Evolutionary conservation across 1,140 invertebrate species (phyloP), one percentile per base, ranked within the genome.

Genomic region (Polyergus mexicanus): DNA sequence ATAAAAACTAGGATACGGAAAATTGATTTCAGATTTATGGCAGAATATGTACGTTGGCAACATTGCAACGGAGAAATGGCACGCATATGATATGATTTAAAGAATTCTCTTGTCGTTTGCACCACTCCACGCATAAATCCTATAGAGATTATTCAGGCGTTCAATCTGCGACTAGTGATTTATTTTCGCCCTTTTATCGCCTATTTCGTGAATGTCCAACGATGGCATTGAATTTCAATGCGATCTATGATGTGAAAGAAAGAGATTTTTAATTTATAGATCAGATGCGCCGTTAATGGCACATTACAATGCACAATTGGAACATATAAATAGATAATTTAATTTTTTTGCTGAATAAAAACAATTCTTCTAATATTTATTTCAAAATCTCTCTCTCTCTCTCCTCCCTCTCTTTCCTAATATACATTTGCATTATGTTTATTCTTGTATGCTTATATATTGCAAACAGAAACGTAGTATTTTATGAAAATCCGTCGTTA

Each of bases 1-100:
- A n/a, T 0, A 32, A 51, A 71, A 74, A 81, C 58, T 38, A 22
- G 10, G 22, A 71, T 86, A 65, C 6, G 66, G 58, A 72, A 62
- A 86, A 89, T 83, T 83, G 38, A 77, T 89, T 86, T 56, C 32
- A 68, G 44, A 76, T 86, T 88, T 81, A 28, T 28, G 13, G 10
- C 11, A 47, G 47, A 11, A 41, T 69, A 56, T 32, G n/a, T 8
- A 8, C 28, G 62, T 13, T 25, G 68, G 28, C 47, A 38, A 54
- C 8, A 8, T 71, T 80, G 38, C 51, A 35, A 58, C 51, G 47
- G 1, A 13, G 13, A 8, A 13, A 47, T 32, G 28, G 25, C 32
- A 35, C n/a, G 22, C 54, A 66, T 68, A 44, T 47, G 62, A 69
- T 41, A n/a, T 60, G 68, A 83, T 83, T 72, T 83, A 83, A 83